Conservation (phyloP, 2,797 vertebrate genomes). For the Eremophila alpestris region DNA sequence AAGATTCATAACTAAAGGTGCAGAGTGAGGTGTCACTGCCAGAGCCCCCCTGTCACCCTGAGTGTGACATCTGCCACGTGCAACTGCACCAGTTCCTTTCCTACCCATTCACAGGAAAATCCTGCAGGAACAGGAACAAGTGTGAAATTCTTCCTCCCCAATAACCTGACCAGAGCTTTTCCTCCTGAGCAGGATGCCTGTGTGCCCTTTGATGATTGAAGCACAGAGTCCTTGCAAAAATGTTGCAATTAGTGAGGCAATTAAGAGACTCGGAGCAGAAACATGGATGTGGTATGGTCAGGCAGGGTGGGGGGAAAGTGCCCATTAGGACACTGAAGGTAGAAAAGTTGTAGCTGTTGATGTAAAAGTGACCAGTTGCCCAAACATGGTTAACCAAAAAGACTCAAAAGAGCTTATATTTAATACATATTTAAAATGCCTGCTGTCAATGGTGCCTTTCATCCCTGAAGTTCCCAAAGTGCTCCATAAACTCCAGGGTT, state of each 20-base stretch:
- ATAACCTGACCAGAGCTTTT: constrained; percentile 38
- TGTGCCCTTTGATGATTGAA: constrained; percentile 10
- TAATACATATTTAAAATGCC: constrained; percentile 23
- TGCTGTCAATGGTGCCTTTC: constrained; percentile 40
- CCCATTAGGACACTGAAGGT: constrained; percentile 3
- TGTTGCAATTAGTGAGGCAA: constrained; percentile 36
- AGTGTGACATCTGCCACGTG: background rate
- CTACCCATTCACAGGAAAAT: background rate
- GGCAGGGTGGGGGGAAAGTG: background rate
- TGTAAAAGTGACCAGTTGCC: constrained; percentile 29
- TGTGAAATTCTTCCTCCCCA: constrained; percentile 41
- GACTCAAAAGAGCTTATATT: background rate
- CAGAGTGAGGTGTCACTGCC: background rate
- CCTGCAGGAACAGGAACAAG: background rate
- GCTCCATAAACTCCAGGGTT: background rate
- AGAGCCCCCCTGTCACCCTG: background rate
- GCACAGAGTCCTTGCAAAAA: background rate
- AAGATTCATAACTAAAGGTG: background rate
- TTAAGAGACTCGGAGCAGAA: background rate
- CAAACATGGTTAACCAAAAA: constrained; percentile 52
- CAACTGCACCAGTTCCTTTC: background rate
- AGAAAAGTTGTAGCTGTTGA: background rate
- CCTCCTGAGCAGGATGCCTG: constrained; percentile 35
- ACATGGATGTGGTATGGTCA: background rate
- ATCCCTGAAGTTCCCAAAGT: background rate